phyloP scores from a whole-genome alignment of 1,140 invertebrate genomes.

The Scaptodrosophila lebanonensis region DNA sequence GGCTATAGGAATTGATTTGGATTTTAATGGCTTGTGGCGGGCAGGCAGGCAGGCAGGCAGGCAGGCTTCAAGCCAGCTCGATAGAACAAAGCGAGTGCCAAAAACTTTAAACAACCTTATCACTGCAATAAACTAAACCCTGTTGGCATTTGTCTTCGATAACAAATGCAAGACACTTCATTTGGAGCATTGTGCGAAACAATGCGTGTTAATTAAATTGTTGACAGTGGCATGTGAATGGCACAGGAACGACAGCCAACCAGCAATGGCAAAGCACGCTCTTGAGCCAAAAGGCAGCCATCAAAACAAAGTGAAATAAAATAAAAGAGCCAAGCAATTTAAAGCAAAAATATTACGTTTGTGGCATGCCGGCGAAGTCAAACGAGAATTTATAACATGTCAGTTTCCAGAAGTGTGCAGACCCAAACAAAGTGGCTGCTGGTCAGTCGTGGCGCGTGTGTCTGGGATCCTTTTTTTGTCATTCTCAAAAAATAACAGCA shows the following conservation, averaged over 20 bases:
- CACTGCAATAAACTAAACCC: slow-evolving; percentile 1
- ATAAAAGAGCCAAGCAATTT: slow-evolving; percentile 12
- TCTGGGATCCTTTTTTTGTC: too few relatives aligned
- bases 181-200: slow-evolving; percentile 21
- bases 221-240: slow-evolving; percentile 27
- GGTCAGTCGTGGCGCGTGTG: not conserved
- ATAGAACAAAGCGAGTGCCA: slow-evolving; percentile 15
- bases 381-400: slow-evolving; percentile 61
- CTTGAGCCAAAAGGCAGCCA: slow-evolving; percentile 10
- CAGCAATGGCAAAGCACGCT: slow-evolving; percentile 9
- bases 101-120: slow-evolving; percentile 44
- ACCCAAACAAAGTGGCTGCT: slow-evolving; percentile 1
- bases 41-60: too few relatives aligned
- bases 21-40: not conserved
- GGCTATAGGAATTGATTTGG: slow-evolving; percentile 46
- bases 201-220: slow-evolving; percentile 68
- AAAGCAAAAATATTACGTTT: slow-evolving; percentile 42
- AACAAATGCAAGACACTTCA: too few relatives aligned
- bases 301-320: slow-evolving; percentile 28
- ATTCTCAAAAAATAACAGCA: too few relatives aligned
- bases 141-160: too few relatives aligned
- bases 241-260: too few relatives aligned
- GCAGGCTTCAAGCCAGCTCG: slow-evolving; percentile 5
- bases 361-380: slow-evolving; percentile 33
- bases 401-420: slow-evolving; percentile 32